Base-by-base conservation (phyloP, 2,113 vertebrate species). In the Aptenodytes patagonicus region DNA sequence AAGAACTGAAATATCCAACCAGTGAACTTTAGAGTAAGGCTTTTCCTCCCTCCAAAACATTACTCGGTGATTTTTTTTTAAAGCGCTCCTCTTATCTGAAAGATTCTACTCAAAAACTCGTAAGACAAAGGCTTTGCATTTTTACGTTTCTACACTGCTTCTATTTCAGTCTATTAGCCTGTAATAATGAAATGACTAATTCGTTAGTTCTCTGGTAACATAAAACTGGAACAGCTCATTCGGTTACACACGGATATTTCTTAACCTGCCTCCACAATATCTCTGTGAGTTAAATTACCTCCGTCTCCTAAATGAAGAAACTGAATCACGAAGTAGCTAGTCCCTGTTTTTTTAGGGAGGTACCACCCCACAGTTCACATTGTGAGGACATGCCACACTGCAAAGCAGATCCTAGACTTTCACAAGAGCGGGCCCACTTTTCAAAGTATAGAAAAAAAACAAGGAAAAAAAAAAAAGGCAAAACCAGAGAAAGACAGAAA, bases 361-460 rank as follows among this genome's bases (percentile, higher is more conserved):
- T 13, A 21, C 6, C 24, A n/a, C 12, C 22, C 18, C 46, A 38
- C 14, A 6, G 66, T 18, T 42, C 13, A 9, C 19, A 10, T 0
- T 13, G 21, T 10, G 13, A 80, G 46, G 36, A 44, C 13, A 11
- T 4, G 16, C 24, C 17, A 28, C 8, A 18, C 7, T 21, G 51
- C 36, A 73, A 70, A 81, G 60, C 2, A 65, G 40, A 71, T 11
- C 40, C 14, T 46, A 38, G 13, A 29, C 16, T 19, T 75, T n/a
- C 55, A 46, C 17, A 38, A 55, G 12, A 75, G 19, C 0, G 0
- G 14, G 7, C 6, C 11, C 6, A 5, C 8, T 36, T 89, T 54
- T 42, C 17, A 5, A 78, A 64, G 6, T 10, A 47, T 11, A 6
- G 29, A 81, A 40, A 42, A 4, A 4, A 1, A 1, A 10, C 9